Percentiles rank a stretch among this genome's conserved stretches.
Conservation (phyloP, 2,888 invertebrate species). For the Monochamus alternatus region DNA sequence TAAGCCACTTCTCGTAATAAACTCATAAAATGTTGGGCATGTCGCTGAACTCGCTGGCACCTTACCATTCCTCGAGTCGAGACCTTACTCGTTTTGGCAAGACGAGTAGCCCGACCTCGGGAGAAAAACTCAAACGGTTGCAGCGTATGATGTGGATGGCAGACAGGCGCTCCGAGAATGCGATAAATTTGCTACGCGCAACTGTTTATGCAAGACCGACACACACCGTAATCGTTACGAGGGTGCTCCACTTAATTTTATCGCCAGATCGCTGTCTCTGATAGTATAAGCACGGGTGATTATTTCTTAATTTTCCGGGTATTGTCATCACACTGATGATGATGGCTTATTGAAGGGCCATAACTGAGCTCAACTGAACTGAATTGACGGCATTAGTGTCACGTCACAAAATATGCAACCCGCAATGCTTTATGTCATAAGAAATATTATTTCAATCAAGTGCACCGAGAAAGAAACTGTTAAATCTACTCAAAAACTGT, state of each 20-base stretch:
- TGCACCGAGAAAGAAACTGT: no score
- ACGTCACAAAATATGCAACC: no score
- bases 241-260: conserved; percentile 10
- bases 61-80: conserved; percentile 55
- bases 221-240: conserved; percentile 12
- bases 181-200: conserved; percentile 11
- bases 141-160: conserved; percentile 29
- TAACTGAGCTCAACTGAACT: no score
- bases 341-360: no score
- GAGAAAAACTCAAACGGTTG: conserved; percentile 37
- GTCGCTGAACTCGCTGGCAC: conserved; percentile 56
- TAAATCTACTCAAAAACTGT: no score
- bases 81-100: conserved; percentile 61
- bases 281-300: neutral
- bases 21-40: conserved; percentile 26
- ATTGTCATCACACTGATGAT: neutral
- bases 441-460: no score
- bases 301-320: conserved; percentile 5
- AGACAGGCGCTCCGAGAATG: conserved; percentile 23
- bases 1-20: neutral
- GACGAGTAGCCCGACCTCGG: conserved; percentile 54
- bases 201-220: conserved; percentile 6
- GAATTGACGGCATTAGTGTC: no score
- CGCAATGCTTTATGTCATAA: no score
- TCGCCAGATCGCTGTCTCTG: neutral